phyloP scores from a whole-genome alignment of 2,113 vertebrate genomes.

The Catharus minimus region DNA sequence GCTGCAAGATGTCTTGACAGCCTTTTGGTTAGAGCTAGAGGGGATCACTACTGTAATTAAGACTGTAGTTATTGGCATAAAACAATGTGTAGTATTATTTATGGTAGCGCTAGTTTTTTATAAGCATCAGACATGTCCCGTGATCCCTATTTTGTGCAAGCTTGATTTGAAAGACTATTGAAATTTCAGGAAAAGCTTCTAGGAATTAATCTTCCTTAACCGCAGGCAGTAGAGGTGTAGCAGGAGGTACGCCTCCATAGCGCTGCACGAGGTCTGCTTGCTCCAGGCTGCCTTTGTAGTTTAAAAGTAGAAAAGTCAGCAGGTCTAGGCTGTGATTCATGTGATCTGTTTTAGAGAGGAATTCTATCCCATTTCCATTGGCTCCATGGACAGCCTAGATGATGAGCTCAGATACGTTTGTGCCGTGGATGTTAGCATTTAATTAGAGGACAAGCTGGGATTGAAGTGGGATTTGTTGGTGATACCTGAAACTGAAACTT shows the following conservation, averaged over 20 bases:
- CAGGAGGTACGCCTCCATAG: background rate
- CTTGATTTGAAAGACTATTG: slow-evolving; percentile 17
- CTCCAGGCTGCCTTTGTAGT: slow-evolving; percentile 48
- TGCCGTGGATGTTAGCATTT: background rate
- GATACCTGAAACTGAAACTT: slow-evolving; percentile 13
- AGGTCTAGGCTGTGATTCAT: background rate
- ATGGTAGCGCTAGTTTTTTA: background rate
- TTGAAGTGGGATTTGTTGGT: background rate
- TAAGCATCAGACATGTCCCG: background rate
- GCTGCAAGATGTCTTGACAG: background rate
- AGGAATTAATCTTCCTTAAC: slow-evolving; percentile 32
- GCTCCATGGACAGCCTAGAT: background rate
- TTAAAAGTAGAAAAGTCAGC: slow-evolving; percentile 39
- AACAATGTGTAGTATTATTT: background rate
- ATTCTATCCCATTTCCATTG: slow-evolving; percentile 22
- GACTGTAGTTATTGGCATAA: background rate
- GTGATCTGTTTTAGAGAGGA: slow-evolving; percentile 26
- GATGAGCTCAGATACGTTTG: background rate
- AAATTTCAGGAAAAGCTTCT: slow-evolving; percentile 31
- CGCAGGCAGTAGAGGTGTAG: background rate
- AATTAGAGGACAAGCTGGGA: slow-evolving; percentile 5
- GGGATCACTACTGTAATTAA: background rate
- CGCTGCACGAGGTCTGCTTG: background rate
- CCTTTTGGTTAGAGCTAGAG: background rate
- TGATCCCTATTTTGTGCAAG: background rate